These are phyloP conservation scores for Tragelaphus buxtoni DNA, from an alignment of 2,113 vertebrate species.

Conservation along the genomic window DNA sequence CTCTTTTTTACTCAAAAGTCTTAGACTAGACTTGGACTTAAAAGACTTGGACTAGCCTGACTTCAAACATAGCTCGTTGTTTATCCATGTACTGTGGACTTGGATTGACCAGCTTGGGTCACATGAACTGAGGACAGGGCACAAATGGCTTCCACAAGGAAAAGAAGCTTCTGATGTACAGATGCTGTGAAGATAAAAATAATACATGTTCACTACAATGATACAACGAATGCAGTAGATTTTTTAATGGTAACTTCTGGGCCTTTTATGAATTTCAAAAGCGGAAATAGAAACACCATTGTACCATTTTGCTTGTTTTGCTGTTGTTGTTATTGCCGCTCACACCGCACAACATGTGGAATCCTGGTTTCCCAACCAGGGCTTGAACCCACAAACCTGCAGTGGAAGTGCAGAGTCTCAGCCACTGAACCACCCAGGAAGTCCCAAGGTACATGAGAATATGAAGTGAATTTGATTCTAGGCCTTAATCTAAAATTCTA, in stretches of 20 bases:
- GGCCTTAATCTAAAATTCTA: slow-evolving; percentile 56
- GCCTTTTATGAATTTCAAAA: background rate
- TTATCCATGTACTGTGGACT: background rate
- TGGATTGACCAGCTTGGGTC: background rate
- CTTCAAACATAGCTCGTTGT: background rate
- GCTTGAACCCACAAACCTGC: background rate
- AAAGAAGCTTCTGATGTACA: background rate
- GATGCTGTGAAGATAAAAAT: background rate
- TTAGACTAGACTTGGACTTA: too few species aligned
- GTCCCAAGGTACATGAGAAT: background rate
- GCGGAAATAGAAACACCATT: background rate
- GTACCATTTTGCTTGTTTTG: background rate
- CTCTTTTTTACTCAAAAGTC: background rate
- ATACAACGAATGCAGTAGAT: background rate
- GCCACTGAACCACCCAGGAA: background rate
- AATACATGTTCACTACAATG: background rate
- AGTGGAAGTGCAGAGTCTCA: background rate
- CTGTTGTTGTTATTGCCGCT: background rate
- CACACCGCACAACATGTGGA: background rate
- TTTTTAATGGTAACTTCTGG: background rate
- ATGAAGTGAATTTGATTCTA: slow-evolving; percentile 38
- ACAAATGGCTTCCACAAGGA: background rate
- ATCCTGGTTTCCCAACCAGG: background rate
- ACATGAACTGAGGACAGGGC: background rate
- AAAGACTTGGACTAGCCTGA: background rate